These are phyloP conservation scores for Bibio marci DNA, from an alignment of 2,888 invertebrate species.

Conservation along the genomic window DNA sequence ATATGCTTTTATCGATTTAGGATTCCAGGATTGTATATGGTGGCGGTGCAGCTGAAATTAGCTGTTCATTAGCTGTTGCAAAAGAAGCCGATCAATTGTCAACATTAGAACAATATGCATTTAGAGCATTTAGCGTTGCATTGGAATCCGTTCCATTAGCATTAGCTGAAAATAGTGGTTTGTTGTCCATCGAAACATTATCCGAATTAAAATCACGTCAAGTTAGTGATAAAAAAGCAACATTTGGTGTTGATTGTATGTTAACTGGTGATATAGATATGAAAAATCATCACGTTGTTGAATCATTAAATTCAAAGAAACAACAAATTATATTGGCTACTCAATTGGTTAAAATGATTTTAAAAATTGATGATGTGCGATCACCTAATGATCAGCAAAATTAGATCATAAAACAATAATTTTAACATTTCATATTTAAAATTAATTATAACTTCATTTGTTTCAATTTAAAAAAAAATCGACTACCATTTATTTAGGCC, in stretches of 20 bases:
- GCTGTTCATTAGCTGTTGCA: slow-evolving; percentile 82
- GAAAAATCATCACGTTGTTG: slow-evolving; percentile 88
- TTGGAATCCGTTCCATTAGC: slow-evolving; percentile 89
- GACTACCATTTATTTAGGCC: too few relatives aligned
- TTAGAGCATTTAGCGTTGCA: slow-evolving; percentile 88
- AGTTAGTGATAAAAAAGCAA: slow-evolving; percentile 62
- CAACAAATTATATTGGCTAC: slow-evolving; percentile 95
- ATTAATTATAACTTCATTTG: too few relatives aligned
- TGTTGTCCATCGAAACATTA: slow-evolving; percentile 81
- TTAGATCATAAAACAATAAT: not conserved
- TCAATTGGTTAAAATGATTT: slow-evolving; percentile 97
- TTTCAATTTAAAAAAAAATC: too few relatives aligned
- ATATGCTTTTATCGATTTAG: slow-evolving; percentile 20
- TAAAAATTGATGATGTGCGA: slow-evolving; percentile 95
- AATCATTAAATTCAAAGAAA: slow-evolving; percentile 91
- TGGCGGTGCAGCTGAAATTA: slow-evolving; percentile 91
- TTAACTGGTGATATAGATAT: slow-evolving; percentile 68
- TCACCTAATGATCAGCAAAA: slow-evolving; percentile 33
- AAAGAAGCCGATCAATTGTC: slow-evolving; percentile 74
- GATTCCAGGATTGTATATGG: slow-evolving; percentile 85
- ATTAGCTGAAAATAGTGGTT: slow-evolving; percentile 89
- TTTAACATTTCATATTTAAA: too few relatives aligned
- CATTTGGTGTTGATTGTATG: slow-evolving; percentile 93
- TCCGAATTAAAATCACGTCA: slow-evolving; percentile 85
- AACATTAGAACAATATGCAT: slow-evolving; percentile 93